Evolutionary conservation across 2,888 invertebrate species (phyloP), one percentile per base, ranked within the genome.

Genomic region (Yponomeuta plumbellus): DNA sequence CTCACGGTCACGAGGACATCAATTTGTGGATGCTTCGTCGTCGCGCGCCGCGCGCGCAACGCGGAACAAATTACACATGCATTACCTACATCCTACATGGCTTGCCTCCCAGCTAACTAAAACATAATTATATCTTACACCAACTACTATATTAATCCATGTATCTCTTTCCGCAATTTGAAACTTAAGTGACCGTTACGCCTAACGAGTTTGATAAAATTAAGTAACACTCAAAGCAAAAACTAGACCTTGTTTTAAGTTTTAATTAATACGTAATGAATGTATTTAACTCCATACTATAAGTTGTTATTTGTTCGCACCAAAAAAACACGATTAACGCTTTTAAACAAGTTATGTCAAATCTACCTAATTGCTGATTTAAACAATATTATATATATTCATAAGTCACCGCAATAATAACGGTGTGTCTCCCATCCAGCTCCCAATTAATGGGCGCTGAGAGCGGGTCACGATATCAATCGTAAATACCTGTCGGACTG

Each of bases 1-100:
- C 89, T 90, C 91, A 89, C 85, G 89, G 90, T 83, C 89, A 87
- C 86, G 84, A 81, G 76, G 86, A 86, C 83, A 87, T 88, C 89
- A 81, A 89, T 86, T 78, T 84, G 84, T 84, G 81, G 85, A 84
- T 80, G 83, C 80, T 78, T 21, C 57, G 80, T 77, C 56, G 77
- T 69, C 69, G 78, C 66, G 65, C 68, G 40, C 70, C 57, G 3
- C 6, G 17, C 57, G 23, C 71, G 68, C n/a, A 76, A 86, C 79
- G 79, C 86, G 87, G 86, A 86, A 86, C 77, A 64, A 20, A 57
- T 58, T 62, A 62, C 39, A n/a, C 62, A 62, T 62, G 23, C 59
- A 59, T 59, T 59, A 59, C 59, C 21, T 59, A 20, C 39, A 62
- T 20, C 44, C 44, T 62, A 62, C 34, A 62, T 39, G 8, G 26